Evolutionary conservation across 1,140 invertebrate species (phyloP).

Genomic region (Chrysomallon squamiferum): DNA sequence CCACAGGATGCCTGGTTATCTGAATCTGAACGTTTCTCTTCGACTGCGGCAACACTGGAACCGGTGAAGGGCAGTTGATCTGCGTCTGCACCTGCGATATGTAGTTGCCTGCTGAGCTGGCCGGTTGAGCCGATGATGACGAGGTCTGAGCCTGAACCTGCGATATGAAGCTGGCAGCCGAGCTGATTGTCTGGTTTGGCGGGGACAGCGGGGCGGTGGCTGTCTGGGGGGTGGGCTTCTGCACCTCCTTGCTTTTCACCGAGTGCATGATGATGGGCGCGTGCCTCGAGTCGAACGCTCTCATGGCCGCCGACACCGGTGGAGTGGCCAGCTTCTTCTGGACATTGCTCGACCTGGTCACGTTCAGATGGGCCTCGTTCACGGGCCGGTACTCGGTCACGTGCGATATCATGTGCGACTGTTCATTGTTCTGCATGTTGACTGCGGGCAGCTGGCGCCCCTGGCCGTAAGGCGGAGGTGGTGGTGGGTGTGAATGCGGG

Average conservation of each 20-base stretch:
- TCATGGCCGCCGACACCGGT: slow-evolving; percentile 57
- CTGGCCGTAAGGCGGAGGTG: slow-evolving; percentile 67
- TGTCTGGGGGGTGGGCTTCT: slow-evolving; percentile 91
- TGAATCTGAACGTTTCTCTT: slow-evolving; percentile 47
- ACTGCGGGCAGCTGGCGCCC: slow-evolving; percentile 63
- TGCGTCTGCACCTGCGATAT: slow-evolving; percentile 25
- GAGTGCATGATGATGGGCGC: slow-evolving; percentile 95
- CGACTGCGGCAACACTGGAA: neutral
- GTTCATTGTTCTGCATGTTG: neutral
- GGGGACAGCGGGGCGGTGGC: slow-evolving; percentile 87
- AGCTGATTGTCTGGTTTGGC: slow-evolving; percentile 40
- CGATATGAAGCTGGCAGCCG: slow-evolving; percentile 80
- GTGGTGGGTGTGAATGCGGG: slow-evolving; percentile 23
- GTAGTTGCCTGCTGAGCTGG: slow-evolving; percentile 21
- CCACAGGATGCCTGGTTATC: slow-evolving; percentile 37
- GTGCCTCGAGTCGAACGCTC: slow-evolving; percentile 69
- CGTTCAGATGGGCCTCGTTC: neutral
- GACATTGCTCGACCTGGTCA: neutral
- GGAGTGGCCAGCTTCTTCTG: slow-evolving; percentile 37
- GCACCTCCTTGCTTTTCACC: slow-evolving; percentile 85
- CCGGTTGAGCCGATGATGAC: slow-evolving; percentile 10
- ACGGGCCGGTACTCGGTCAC: neutral
- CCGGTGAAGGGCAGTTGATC: slow-evolving; percentile 7
- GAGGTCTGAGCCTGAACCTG: slow-evolving; percentile 76
- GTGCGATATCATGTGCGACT: neutral